phyloP scores from a whole-genome alignment of 35 echinoderm and acorn worm species.

The Patiria miniata region DNA sequence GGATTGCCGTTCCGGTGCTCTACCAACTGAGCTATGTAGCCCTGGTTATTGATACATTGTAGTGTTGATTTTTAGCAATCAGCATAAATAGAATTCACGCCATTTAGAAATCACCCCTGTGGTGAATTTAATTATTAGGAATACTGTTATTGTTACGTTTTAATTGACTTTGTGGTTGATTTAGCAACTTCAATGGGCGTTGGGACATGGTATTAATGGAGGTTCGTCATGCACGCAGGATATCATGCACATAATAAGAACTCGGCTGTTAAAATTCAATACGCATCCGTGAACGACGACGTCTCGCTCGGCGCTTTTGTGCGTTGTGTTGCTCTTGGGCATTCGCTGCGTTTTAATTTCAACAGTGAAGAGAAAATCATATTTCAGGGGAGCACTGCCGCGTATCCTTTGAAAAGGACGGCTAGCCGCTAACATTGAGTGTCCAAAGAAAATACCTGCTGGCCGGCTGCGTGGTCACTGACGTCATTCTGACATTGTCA shows the following conservation, averaged over 20 bases:
- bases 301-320: neutral
- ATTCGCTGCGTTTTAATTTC: slow-evolving; percentile 11
- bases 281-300: neutral
- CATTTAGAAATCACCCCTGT: no score
- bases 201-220: neutral
- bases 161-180: neutral
- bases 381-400: neutral
- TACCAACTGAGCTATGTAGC: no score
- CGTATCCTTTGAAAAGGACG: neutral
- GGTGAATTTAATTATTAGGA: no score
- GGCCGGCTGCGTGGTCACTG: neutral
- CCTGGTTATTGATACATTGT: no score
- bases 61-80: no score
- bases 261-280: slow-evolving; percentile 2
- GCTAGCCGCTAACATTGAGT: neutral
- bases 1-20: no score
- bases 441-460: neutral
- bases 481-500: slow-evolving; percentile 26
- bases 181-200: neutral
- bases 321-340: neutral
- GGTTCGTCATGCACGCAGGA: neutral
- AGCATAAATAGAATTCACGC: no score
- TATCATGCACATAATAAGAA: neutral
- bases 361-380: neutral
- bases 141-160: no score